phyloP scores from a whole-genome alignment of 1,140 invertebrate species.

The Triops cancriformis region DNA sequence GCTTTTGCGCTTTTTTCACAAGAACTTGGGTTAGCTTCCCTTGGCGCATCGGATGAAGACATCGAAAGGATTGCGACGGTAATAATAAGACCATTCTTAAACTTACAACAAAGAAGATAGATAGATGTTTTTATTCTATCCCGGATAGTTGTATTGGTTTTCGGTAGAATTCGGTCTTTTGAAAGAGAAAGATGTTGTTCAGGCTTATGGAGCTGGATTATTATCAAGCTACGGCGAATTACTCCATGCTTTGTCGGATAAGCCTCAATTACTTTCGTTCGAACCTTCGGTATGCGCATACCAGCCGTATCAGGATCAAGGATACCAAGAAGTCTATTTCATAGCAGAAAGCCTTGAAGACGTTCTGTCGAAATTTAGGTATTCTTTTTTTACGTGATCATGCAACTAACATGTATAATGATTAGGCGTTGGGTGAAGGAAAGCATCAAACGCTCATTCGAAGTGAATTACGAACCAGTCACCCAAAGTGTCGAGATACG shows the following conservation, averaged over 20 bases:
- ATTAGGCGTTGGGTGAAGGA: conserved; percentile 70
- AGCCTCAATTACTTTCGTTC: conserved; percentile 78
- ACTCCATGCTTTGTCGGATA: conserved; percentile 84
- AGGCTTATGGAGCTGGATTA: conserved; percentile 93
- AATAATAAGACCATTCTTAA: too few species aligned
- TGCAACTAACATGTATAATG: neutral
- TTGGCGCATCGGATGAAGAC: conserved; percentile 92
- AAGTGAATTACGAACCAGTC: conserved; percentile 93
- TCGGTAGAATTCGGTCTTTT: conserved; percentile 98
- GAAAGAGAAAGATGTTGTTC: conserved; percentile 75
- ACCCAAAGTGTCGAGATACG: too few species aligned
- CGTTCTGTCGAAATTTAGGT: conserved; percentile 91
- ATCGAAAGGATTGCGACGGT: conserved; percentile 98
- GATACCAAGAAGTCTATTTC: conserved; percentile 83
- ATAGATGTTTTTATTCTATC: too few species aligned
- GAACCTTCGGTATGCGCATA: conserved; percentile 79
- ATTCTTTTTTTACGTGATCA: neutral
- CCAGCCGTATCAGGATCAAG: conserved; percentile 78
- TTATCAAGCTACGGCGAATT: conserved; percentile 96
- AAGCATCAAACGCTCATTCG: conserved; percentile 76
- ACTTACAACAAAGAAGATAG: too few species aligned
- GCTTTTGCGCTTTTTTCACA: conserved; percentile 98
- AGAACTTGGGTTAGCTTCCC: conserved; percentile 92
- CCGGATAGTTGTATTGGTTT: conserved; percentile 89
- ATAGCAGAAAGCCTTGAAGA: conserved; percentile 96